phyloP scores from a whole-genome alignment of 2,113 vertebrate genomes.

The Phaethon lepturus region DNA sequence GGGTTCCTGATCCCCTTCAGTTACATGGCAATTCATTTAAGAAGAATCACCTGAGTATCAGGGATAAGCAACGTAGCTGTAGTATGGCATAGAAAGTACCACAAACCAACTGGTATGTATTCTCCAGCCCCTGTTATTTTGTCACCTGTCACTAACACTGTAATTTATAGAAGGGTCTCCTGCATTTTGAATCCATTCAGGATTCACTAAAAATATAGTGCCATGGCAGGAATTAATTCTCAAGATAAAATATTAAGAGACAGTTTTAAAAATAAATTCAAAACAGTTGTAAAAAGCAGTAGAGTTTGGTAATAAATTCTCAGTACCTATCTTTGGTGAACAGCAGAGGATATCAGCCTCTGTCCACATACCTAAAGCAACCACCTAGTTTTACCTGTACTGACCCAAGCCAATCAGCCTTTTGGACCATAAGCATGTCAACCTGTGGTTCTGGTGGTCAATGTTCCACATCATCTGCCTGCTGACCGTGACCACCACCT shows the following conservation, averaged over 20 bases:
- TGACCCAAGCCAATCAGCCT: not conserved
- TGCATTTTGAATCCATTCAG: not conserved
- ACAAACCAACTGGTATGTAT: not conserved
- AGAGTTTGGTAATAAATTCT: not conserved
- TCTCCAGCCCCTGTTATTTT: not conserved
- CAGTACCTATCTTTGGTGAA: not conserved
- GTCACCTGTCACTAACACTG: not conserved
- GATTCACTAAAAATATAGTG: not conserved
- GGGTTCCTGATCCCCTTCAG: not conserved
- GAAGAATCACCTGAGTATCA: not conserved
- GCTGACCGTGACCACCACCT: not conserved
- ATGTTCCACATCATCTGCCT: accelerated
- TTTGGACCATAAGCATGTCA: accelerated
- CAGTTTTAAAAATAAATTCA: not conserved
- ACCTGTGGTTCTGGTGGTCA: not conserved
- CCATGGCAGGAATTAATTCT: not conserved
- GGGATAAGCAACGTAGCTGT: not conserved
- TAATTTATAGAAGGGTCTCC: not conserved
- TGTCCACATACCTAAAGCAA: not conserved
- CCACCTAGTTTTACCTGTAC: not conserved
- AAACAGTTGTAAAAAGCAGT: not conserved
- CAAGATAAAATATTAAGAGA: not conserved
- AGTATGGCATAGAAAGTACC: not conserved
- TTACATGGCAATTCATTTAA: not conserved
- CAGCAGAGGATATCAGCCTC: not conserved